Evolutionary conservation across 1,140 invertebrate genomes (phyloP), one percentile per base, ranked within the genome.

Genomic region (Magallana angulata): DNA sequence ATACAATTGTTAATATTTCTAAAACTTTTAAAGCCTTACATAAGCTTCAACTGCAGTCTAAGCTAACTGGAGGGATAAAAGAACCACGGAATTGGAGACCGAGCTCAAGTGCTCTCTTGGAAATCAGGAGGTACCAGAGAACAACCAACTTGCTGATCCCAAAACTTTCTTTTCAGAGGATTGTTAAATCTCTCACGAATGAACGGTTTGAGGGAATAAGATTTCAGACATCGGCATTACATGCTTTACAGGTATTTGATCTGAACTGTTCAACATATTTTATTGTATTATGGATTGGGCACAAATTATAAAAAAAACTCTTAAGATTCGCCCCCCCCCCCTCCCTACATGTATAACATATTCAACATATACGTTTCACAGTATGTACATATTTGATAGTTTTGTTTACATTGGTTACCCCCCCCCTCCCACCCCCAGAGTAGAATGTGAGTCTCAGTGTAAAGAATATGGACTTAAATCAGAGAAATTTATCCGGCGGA

Each of bases 121-220:
- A 98, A 96, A 98, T 98, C 92, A 96, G 97, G 95, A 96, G 97
- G 94, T 97, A 97, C 95, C 97, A 98, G 93, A 97, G 97, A 93
- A 96, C 96, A 11, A 97, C 97, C 14, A 97, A 97, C 93, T 95
- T 97, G 94, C 95, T 97, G 68, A 97, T 97, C 94, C 96, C 96
- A 92, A 97, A 98, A 95, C 95, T 97, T 94, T 97, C 97, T 0
- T 98, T 98, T 96, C 97, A 98, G 94, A 96, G 97, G 84, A 95
- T 98, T 83, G 97, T 98, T 57, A 96, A 97, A 95, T 97, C 98
- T 96, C 97, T 98, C 90, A 97, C 97, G 24, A 97, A 97, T 91
- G 97, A 97, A 94, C 96, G 96, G 93, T 96, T 96, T 87, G 96
- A 95, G n/a, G 96, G 96, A 91, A 91, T 96, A 48, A 92, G 95